Base-by-base conservation (phyloP, 1,140 invertebrate species). In the Caenorhabditis latens region DNA sequence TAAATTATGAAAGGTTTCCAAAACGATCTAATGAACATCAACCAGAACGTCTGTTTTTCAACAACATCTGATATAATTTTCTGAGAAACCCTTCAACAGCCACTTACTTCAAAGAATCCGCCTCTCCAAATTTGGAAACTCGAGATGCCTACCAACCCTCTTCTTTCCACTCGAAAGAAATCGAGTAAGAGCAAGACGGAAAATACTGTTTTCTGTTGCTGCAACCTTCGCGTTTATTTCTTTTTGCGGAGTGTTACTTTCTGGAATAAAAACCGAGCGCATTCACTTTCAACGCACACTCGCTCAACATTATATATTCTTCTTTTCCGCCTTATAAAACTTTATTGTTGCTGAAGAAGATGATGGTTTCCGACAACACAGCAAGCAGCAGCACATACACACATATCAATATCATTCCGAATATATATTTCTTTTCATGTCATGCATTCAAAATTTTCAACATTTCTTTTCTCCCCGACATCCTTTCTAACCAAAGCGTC, bases 361-460 rank as follows among this genome's bases (percentile, higher is more conserved):
- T 79, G 71, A 79, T 79, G 71, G 71, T 79, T 79, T 79, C 71
- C 71, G 71, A 79, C 71, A 79, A 79, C 71, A 79, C n/a, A 79
- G 63, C 24, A 67, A 16, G 71, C 43, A 24, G n/a, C n/a, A 79
- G 43, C 46, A 79, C 46, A 46, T 13, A 75, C 67, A 79, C 71
- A 79, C 71, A 79, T 79, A 79, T 79, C 71, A 79, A 79, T 79
- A 79, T 79, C 71, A 79, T 79, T 79, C 46, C 71, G 46, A 79
- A 79, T 79, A 79, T 79, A 79, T 79, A 50, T 53, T 79, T 79
- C 71, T 79, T 79, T 79, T 79, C 46, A 79, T 79, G 71, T 79
- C 71, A 79, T 79, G 71, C 71, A 79, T 79, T 79, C 71, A 79
- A 79, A 79, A 79, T 79, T 79, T 79, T 79, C 46, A 48, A 79